Conservation (phyloP, 2,113 vertebrate genomes). For the Tachuris rubrigastra region DNA sequence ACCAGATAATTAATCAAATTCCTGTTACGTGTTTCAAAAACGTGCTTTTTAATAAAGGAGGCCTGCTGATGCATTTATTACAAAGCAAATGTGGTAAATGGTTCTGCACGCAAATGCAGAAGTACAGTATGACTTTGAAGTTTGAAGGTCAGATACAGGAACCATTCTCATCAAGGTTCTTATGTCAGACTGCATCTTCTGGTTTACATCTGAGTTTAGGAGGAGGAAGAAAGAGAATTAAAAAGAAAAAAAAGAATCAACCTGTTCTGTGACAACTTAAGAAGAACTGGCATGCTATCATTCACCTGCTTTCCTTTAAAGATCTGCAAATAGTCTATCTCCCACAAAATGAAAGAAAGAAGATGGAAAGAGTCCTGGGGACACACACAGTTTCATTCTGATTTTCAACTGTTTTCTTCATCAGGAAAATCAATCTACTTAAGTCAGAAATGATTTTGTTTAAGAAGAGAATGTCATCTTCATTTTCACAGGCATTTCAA, state of each 20-base stretch:
- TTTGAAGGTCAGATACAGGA: constrained; percentile 65
- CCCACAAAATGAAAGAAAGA: neutral
- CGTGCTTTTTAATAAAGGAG: neutral
- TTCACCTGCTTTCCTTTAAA: neutral
- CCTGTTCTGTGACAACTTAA: neutral
- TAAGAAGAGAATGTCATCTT: neutral
- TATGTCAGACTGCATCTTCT: constrained; percentile 7
- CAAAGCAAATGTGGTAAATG: neutral
- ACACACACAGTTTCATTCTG: neutral
- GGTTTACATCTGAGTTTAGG: neutral
- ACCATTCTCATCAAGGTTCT: neutral
- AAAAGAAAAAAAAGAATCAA: neutral
- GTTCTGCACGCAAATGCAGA: neutral
- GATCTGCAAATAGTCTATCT: neutral
- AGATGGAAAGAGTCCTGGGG: neutral
- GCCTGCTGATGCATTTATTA: constrained; percentile 3
- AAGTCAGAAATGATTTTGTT: neutral
- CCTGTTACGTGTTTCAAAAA: neutral
- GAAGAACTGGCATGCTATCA: neutral
- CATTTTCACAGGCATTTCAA: constrained; percentile 25
- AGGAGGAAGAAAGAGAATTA: neutral
- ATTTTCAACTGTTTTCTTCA: neutral
- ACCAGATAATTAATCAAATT: neutral
- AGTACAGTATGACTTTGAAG: constrained; percentile 37
- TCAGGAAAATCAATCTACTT: neutral